Base-by-base conservation (phyloP, 2,113 vertebrate species). In the Poecilia latipinna region DNA sequence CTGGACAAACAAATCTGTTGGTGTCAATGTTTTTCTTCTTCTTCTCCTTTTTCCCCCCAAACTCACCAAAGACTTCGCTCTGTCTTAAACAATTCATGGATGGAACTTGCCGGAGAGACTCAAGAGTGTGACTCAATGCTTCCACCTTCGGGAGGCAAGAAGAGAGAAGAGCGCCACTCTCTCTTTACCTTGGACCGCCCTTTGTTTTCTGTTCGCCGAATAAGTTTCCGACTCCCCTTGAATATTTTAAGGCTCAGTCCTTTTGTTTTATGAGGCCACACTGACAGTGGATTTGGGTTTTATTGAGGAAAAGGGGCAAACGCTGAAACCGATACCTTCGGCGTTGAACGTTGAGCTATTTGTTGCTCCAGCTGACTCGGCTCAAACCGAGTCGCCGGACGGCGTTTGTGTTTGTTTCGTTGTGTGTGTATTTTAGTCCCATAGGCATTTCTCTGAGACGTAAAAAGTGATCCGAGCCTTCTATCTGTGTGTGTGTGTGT, bases 81-180 rank as follows among this genome's bases (percentile, higher is more conserved):
- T 90, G 88, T 89, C 87, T 83, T 77, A 77, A 89, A 90, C 85
- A 91, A 90, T 89, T 89, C 88, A 84, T 88, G 85, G 88, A 90
- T 89, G 86, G 83, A 91, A 89, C 79, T 80, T 87, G 83, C 82
- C 89, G 86, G 82, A 89, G 84, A 28, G 84, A 28, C 73, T 8
- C 77, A 79, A 28, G 60, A 39, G 76, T 66, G 83, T 93, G 91
- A 93, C 89, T 92, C 90, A 91, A 15, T 70, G 29, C 33, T 86
- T 93, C 89, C 91, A 87, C 76, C 82, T 89, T 42, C 79, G 10
- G 72, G 69, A 84, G 71, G 79, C 83, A 64, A 5, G 26, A 2
- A 64, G 69, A 71, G 57, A 5, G 26, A 2, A 64, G 69, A 71
- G 57, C 79, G 22, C 61, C 80, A 65, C 77, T 61, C 57, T 89